Percentiles rank a stretch among this genome's conserved stretches.
phyloP scores from a whole-genome alignment of 1,140 invertebrate species.

The Monomorium pharaonis region DNA sequence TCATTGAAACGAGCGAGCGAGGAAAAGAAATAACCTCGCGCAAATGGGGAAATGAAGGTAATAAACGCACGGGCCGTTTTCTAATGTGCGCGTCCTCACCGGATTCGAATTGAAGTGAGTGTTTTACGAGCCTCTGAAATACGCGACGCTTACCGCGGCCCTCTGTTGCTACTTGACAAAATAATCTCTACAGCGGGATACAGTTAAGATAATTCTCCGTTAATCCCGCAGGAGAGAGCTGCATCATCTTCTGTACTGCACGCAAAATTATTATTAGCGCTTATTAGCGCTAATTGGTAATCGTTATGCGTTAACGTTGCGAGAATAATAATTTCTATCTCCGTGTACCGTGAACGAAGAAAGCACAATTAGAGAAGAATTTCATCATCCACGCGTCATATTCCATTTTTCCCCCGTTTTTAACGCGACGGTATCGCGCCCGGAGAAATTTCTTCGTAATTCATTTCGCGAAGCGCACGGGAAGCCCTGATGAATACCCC shows the following conservation, averaged over 20 bases:
- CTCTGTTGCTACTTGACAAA: background rate
- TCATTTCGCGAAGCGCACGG: background rate
- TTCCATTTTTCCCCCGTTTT: background rate
- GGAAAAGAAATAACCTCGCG: conserved; percentile 33
- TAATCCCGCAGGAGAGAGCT: background rate
- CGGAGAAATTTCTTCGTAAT: conserved; percentile 4
- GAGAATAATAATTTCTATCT: background rate
- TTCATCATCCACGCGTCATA: background rate
- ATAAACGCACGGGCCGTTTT: conserved; percentile 9
- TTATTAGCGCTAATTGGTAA: conserved; percentile 19
- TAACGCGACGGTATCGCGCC: background rate
- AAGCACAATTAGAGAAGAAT: conserved; percentile 8
- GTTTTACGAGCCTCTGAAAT: conserved; percentile 19
- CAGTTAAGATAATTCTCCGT: background rate
- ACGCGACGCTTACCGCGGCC: background rate
- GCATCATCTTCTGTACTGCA: background rate
- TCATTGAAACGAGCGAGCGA: conserved; percentile 45
- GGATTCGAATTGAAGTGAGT: background rate
- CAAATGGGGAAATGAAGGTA: conserved; percentile 37
- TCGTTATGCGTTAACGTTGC: background rate
- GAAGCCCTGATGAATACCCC: background rate
- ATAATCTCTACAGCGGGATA: background rate
- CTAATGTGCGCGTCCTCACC: background rate
- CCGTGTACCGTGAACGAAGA: background rate
- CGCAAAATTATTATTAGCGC: background rate